These are phyloP conservation scores for Noctilio leporinus DNA, from an alignment of 2,113 vertebrate species.

Conservation along the genomic window DNA sequence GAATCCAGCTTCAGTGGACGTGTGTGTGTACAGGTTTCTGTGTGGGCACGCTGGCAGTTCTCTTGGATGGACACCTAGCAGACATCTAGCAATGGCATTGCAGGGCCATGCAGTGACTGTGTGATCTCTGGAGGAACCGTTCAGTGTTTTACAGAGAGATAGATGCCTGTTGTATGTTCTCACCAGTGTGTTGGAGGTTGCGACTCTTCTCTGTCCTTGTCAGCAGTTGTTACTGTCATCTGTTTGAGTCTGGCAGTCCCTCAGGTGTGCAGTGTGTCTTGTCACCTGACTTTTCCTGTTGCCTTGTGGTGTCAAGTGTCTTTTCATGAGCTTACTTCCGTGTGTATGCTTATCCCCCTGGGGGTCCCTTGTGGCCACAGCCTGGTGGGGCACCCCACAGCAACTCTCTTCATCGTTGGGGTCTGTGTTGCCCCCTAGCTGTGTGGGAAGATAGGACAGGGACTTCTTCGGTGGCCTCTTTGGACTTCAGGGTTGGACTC, in stretches of 20 bases:
- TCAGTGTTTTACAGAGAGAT: not conserved
- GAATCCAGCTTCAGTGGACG: not conserved
- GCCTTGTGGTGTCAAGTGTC: not conserved
- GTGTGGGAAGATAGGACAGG: not conserved
- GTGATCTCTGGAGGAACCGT: not conserved
- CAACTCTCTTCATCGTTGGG: not conserved
- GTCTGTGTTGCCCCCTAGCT: not conserved
- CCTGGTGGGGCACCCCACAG: not conserved
- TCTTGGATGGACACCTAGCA: not conserved
- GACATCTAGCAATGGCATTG: not conserved
- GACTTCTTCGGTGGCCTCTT: not conserved
- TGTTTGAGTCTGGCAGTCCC: not conserved
- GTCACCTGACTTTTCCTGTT: not conserved
- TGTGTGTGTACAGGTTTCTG: rapidly evolving
- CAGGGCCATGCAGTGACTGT: not conserved
- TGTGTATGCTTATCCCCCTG: not conserved
- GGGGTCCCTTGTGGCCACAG: not conserved
- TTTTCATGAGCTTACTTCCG: not conserved
- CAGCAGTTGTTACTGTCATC: not conserved
- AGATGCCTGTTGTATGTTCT: not conserved
- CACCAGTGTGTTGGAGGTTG: not conserved
- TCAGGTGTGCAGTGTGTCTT: not conserved
- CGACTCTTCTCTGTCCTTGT: not conserved
- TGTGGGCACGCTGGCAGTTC: not conserved
- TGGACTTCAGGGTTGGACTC: not conserved